These are phyloP conservation scores for Cossypha caffra DNA, from an alignment of 2,797 vertebrate genomes.

Conservation along the genomic window DNA sequence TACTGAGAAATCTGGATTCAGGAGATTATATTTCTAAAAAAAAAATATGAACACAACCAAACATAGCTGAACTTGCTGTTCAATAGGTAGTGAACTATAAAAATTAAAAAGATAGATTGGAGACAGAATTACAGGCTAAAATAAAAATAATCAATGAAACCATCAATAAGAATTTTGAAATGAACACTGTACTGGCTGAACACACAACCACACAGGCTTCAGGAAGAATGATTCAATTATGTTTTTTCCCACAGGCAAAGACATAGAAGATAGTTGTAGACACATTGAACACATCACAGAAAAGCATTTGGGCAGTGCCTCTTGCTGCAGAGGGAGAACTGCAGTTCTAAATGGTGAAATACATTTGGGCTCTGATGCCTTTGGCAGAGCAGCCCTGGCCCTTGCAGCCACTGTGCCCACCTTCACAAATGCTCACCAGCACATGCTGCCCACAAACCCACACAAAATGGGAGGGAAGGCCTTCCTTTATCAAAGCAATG, in stretches of 20 bases:
- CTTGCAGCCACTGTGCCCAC: not conserved
- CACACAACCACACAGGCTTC: not conserved
- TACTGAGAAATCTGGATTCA: slow-evolving; percentile 27
- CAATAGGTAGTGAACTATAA: slow-evolving; percentile 47
- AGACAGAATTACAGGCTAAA: slow-evolving; percentile 19
- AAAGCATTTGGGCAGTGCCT: slow-evolving; percentile 42
- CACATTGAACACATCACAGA: slow-evolving; percentile 38
- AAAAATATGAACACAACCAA: not conserved
- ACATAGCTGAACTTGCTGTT: not conserved
- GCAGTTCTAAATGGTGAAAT: not conserved
- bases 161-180: slow-evolving; percentile 57
- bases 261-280: slow-evolving; percentile 57
- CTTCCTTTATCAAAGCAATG: fast-evolving
- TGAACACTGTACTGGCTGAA: slow-evolving; percentile 57
- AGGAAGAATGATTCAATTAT: slow-evolving; percentile 70
- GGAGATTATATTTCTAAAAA: not conserved
- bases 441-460: not conserved
- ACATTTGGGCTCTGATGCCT: fast-evolving
- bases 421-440: not conserved
- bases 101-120: slow-evolving; percentile 43
- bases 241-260: slow-evolving; percentile 64
- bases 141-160: slow-evolving; percentile 71
- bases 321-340: slow-evolving; percentile 49
- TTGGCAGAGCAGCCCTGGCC: not conserved
- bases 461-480: not conserved